Percentiles rank a stretch among this genome's conserved stretches.
Conservation (phyloP, 2,113 vertebrate genomes). For the Heterocephalus glaber region DNA sequence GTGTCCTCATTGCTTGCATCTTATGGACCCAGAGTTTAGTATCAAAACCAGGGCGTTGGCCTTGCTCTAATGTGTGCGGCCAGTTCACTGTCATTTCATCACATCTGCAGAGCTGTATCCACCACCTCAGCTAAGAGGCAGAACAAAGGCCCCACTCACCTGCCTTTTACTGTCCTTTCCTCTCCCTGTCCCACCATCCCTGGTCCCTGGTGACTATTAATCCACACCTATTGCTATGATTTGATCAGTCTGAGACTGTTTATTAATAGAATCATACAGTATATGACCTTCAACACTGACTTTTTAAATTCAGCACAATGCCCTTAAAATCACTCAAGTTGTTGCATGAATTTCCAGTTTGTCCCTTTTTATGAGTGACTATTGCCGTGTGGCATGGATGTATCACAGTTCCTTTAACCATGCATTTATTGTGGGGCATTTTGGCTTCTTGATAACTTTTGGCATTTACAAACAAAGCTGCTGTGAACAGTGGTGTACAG, state of each 20-base stretch:
- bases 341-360: accelerated
- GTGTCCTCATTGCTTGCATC: background rate
- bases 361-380: background rate
- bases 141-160: background rate
- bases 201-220: too few relatives aligned
- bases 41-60: background rate
- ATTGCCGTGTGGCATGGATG: accelerated
- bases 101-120: background rate
- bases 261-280: background rate
- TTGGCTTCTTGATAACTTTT: background rate
- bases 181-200: background rate
- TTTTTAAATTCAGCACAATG: background rate
- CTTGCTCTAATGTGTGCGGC: accelerated
- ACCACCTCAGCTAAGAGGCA: accelerated
- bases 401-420: accelerated
- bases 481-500: accelerated
- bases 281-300: background rate
- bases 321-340: background rate
- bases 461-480: background rate
- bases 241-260: background rate
- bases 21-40: accelerated
- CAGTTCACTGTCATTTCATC: accelerated
- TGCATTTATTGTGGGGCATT: background rate
- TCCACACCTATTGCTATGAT: background rate
- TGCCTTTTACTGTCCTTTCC: accelerated